Conservation (phyloP, 2,797 vertebrate species). For the Heterohyrax brucei region DNA sequence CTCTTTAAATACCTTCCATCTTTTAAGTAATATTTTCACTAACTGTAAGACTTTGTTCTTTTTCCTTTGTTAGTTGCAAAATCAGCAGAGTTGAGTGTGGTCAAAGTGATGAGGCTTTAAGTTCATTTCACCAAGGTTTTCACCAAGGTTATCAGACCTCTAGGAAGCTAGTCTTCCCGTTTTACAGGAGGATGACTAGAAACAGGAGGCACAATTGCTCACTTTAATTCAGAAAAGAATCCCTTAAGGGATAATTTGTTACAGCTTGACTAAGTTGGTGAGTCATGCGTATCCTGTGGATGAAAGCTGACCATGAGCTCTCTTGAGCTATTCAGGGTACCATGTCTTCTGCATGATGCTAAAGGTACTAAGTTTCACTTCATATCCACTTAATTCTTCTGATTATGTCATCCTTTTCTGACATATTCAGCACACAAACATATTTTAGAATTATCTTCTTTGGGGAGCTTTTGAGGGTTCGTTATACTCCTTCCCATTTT, state of each 20-base stretch:
- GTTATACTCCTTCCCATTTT: neutral
- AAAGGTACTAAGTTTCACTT: slow-evolving; percentile 31
- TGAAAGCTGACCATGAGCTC: slow-evolving; percentile 1
- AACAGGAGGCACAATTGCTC: slow-evolving; percentile 22
- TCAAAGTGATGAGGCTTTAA: slow-evolving; percentile 11
- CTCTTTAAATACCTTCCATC: slow-evolving; percentile 17
- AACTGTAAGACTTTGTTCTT: slow-evolving; percentile 41
- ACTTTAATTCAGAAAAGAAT: slow-evolving; percentile 66
- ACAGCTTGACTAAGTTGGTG: slow-evolving; percentile 26
- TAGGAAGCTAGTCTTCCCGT: slow-evolving; percentile 47
- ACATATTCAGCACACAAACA: slow-evolving; percentile 53
- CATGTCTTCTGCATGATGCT: slow-evolving; percentile 8
- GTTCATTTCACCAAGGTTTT: slow-evolving; percentile 17
- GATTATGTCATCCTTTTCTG: slow-evolving; percentile 68
- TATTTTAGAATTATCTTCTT: slow-evolving; percentile 48
- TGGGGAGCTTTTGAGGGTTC: slow-evolving; percentile 27
- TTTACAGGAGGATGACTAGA: neutral
- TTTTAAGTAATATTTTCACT: slow-evolving; percentile 58
- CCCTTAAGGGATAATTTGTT: slow-evolving; percentile 40
- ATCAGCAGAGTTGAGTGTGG: slow-evolving; percentile 24
- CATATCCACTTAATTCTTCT: slow-evolving; percentile 50
- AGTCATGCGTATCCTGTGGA: neutral
- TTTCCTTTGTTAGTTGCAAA: slow-evolving; percentile 22
- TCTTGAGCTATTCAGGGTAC: slow-evolving; percentile 5
- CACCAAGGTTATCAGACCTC: slow-evolving; percentile 16